Conservation (phyloP, 2,113 vertebrate genomes). For the Rhinolophus ferrumequinum region DNA sequence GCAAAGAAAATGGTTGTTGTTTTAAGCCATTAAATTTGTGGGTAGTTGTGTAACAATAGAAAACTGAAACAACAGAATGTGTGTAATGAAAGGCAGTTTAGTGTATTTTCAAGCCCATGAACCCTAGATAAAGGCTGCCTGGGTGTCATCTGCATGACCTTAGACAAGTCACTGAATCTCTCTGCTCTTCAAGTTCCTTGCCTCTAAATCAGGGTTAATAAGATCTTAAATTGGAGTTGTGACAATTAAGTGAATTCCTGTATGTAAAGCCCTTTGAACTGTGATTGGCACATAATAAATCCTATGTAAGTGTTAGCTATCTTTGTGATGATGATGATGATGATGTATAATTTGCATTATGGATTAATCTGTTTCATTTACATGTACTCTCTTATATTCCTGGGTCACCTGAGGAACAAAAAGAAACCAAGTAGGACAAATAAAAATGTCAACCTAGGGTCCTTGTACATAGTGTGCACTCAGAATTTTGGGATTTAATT, state of each 20-base stretch:
- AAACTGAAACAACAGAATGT: conserved; percentile 27
- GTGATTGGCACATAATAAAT: background rate
- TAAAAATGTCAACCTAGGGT: background rate
- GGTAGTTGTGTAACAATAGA: background rate
- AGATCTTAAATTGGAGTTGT: background rate
- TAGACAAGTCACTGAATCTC: background rate
- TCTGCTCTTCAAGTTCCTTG: background rate
- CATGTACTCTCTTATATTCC: conserved; percentile 30
- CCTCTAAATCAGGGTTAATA: conserved; percentile 6
- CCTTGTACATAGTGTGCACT: background rate
- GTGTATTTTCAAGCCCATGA: background rate
- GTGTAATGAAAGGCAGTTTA: background rate
- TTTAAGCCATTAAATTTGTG: background rate
- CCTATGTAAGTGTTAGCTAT: background rate
- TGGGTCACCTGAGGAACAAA: background rate
- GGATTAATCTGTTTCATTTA: conserved; percentile 2
- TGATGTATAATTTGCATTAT: background rate
- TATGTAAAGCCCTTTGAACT: background rate
- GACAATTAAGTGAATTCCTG: background rate
- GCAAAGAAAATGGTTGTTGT: background rate
- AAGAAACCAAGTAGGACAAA: background rate
- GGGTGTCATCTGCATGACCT: background rate
- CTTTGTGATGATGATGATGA: background rate
- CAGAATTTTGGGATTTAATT: conserved; percentile 18
- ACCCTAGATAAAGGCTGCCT: background rate